Evolutionary conservation across 1,140 invertebrate genomes (phyloP).

Genomic region (Orius insidiosus): DNA sequence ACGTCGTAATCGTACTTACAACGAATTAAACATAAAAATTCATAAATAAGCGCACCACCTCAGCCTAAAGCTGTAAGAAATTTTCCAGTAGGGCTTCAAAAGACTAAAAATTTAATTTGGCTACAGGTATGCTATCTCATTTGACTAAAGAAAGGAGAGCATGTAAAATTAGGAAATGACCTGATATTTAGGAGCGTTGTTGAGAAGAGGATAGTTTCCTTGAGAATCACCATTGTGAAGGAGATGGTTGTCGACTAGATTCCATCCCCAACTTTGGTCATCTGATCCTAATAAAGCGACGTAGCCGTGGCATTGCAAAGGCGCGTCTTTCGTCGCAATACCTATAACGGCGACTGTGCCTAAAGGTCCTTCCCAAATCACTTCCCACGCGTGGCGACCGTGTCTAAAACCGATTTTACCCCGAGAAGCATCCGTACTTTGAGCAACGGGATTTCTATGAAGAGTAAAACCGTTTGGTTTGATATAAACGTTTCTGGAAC

Average conservation of each 20-base stretch:
- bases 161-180: slow-evolving; percentile 28
- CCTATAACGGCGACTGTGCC: slow-evolving; percentile 91
- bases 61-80: too few species aligned
- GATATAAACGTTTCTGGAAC: slow-evolving; percentile 90
- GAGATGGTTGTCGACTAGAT: slow-evolving; percentile 93
- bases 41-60: not conserved
- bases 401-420: slow-evolving; percentile 86
- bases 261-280: slow-evolving; percentile 98
- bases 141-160: not conserved
- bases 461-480: slow-evolving; percentile 95
- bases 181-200: slow-evolving; percentile 97
- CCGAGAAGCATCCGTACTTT: slow-evolving; percentile 92
- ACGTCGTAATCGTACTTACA: too few species aligned
- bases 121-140: too few species aligned
- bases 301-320: slow-evolving; percentile 82
- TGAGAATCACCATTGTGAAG: slow-evolving; percentile 91
- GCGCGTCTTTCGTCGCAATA: slow-evolving; percentile 85
- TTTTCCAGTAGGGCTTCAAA: too few species aligned
- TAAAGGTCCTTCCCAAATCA: slow-evolving; percentile 96
- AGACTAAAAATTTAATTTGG: not conserved
- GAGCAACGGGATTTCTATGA: slow-evolving; percentile 92
- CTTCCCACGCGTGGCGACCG: slow-evolving; percentile 94
- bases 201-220: slow-evolving; percentile 86
- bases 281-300: slow-evolving; percentile 85
- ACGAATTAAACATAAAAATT: too few species aligned